Evolutionary conservation across 2,888 invertebrate genomes (phyloP), one percentile per base, ranked within the genome.

Genomic region (Anodontia alba): DNA sequence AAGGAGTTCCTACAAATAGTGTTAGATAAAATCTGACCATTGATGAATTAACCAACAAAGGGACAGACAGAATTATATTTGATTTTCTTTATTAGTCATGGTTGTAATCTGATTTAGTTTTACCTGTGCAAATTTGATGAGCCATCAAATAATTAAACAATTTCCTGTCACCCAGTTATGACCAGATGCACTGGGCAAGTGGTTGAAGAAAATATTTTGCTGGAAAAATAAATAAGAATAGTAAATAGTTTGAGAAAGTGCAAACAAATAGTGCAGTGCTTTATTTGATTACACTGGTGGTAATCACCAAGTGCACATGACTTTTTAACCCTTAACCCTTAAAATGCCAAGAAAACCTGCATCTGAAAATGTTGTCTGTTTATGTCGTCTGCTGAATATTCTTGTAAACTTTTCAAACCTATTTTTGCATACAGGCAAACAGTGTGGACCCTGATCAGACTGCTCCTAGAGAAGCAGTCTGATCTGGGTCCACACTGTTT

Each of bases 61-160:
- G 33, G 10, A 33, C 62, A 62, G 15, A 10, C 62, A 7, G 10
- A 12, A 12, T 29, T 10, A 20, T 62, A 20, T 62, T 62, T 62
- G 33, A 29, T 20, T n/a, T n/a, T n/a, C 62, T 62, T 62, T 33
- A 62, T 62, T 62, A 62, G 62, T 62, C 62, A 62, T 33, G 2
- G 31, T 2, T 15, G 5, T 62, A 62, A 62, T 62, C 33, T 62
- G 62, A 62, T 62, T 62, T 33, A 62, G 1, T 26, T 29, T 7
- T 23, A 26, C 57, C 29, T 57, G 57, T 57, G 57, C 29, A 3
- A 29, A 57, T 57, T 57, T 57, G 57, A 57, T 8, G 10, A 57
- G 26, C 57, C 23, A 29, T 57, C 20, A 29, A 17, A 57, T 26
- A 57, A 29, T 57, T 57, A 57, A 57, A 57, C 29, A 57, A 26